Conservation (phyloP, 2,888 invertebrate species). For the Galeruca laticollis region DNA sequence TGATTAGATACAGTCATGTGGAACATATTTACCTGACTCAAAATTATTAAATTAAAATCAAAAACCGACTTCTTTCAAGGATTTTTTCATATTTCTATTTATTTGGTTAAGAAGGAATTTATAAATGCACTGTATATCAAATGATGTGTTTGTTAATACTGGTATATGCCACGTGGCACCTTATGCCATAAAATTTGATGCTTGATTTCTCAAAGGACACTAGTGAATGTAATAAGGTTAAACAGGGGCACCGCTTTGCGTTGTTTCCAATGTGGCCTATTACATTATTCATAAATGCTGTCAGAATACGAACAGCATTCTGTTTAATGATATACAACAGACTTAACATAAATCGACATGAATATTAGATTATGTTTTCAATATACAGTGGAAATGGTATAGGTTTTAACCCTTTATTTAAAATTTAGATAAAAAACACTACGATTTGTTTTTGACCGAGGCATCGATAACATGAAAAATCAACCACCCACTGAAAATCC, state of each 20-base stretch:
- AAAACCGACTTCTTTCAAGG: too few relatives aligned
- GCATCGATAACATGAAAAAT: too few relatives aligned
- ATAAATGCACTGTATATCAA: too few relatives aligned
- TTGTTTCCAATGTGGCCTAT: slow-evolving; percentile 34
- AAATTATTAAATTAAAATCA: too few relatives aligned
- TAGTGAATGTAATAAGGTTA: slow-evolving; percentile 50
- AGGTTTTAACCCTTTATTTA: too few relatives aligned
- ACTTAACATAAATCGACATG: slow-evolving; percentile 23
- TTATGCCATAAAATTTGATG: slow-evolving; percentile 36
- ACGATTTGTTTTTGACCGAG: too few relatives aligned
- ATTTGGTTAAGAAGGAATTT: too few relatives aligned
- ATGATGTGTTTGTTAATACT: not conserved
- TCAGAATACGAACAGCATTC: slow-evolving; percentile 47
- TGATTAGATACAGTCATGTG: too few relatives aligned
- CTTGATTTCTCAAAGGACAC: slow-evolving; percentile 55
- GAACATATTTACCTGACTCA: too few relatives aligned
- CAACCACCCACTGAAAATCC: too few relatives aligned
- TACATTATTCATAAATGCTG: slow-evolving; percentile 54
- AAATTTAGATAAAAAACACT: too few relatives aligned
- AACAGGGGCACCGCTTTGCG: slow-evolving; percentile 43
- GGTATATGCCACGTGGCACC: slow-evolving; percentile 37
- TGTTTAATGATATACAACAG: slow-evolving; percentile 41
- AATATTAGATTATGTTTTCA: slow-evolving; percentile 1
- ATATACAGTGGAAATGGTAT: not conserved
- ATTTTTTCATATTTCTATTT: too few relatives aligned